Conservation (phyloP, 53 echinoderm and acorn worm species). For the Pentamera pediparva region DNA sequence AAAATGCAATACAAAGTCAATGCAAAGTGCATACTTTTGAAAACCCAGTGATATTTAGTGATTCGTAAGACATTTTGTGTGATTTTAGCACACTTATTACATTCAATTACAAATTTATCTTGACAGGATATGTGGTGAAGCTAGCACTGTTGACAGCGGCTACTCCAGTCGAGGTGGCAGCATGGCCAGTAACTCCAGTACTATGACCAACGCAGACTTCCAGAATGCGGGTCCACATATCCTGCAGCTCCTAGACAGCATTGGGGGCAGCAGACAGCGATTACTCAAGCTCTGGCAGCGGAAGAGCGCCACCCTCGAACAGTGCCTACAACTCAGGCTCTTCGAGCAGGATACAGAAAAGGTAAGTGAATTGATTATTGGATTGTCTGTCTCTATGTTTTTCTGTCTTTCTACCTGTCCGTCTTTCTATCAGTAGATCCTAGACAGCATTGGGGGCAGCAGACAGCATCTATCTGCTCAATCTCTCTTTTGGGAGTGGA, state of each 20-base stretch:
- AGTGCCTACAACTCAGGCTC: constrained; percentile 81
- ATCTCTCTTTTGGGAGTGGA: constrained; percentile 76
- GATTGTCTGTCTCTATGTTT: too few relatives aligned
- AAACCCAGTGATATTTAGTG: too few relatives aligned
- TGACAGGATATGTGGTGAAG: constrained; percentile 79
- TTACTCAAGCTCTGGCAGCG: constrained; percentile 86
- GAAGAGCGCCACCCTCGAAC: constrained; percentile 82
- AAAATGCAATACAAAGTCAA: not conserved
- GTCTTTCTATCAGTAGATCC: too few relatives aligned
- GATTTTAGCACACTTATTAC: too few relatives aligned
- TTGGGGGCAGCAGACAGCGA: constrained; percentile 70
- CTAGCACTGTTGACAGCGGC: constrained; percentile 77
- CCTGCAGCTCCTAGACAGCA: constrained; percentile 77
- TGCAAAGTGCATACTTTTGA: too few relatives aligned
- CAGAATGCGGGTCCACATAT: constrained; percentile 82
- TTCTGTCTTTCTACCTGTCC: too few relatives aligned
- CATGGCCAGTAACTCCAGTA: constrained; percentile 72
- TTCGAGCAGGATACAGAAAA: constrained; percentile 92
- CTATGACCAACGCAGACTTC: constrained; percentile 83
- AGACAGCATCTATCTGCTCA: constrained; percentile 69
- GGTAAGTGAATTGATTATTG: too few relatives aligned
- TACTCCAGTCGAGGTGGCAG: constrained; percentile 86
- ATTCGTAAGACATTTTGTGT: too few relatives aligned
- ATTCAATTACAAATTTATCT: not conserved
- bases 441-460: too few relatives aligned